phyloP scores from a whole-genome alignment of 2,797 vertebrate genomes.

The Eurystomus glaucurus region DNA sequence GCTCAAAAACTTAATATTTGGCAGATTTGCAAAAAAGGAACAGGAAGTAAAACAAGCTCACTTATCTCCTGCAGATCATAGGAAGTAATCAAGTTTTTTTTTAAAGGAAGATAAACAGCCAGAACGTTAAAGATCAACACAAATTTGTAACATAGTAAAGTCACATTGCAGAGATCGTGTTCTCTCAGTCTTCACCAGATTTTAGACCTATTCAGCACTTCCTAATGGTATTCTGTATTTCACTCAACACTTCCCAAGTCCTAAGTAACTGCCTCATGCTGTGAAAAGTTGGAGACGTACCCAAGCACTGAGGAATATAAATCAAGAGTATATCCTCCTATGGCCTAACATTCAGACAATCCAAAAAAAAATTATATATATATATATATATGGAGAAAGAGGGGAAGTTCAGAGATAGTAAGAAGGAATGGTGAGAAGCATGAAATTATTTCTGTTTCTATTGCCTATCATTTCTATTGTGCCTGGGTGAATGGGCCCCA shows the following conservation, averaged over 20 bases:
- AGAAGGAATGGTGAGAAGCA: not conserved
- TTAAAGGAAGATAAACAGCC: not conserved
- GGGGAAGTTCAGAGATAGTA: not conserved
- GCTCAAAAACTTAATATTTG: not conserved
- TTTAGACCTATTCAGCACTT: not conserved
- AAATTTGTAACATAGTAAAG: not conserved
- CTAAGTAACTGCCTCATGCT: not conserved
- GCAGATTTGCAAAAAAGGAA: not conserved
- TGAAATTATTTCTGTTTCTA: not conserved
- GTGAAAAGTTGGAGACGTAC: not conserved
- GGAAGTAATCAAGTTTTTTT: not conserved
- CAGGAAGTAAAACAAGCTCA: not conserved
- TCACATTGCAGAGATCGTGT: not conserved
- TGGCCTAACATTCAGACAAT: not conserved
- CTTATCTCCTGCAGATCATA: not conserved
- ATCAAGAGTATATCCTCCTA: not conserved
- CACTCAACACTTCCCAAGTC: not conserved
- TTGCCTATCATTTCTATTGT: not conserved
- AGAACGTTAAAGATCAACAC: not conserved
- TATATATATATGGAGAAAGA: not conserved
- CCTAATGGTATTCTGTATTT: not conserved
- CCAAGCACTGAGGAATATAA: not conserved
- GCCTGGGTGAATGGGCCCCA: not conserved
- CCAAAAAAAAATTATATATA: not conserved
- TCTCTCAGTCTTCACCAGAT: not conserved